Evolutionary conservation across 2,113 vertebrate genomes (phyloP), one percentile per base, ranked within the genome.

Genomic region (Corythoichthys haematopterus): DNA sequence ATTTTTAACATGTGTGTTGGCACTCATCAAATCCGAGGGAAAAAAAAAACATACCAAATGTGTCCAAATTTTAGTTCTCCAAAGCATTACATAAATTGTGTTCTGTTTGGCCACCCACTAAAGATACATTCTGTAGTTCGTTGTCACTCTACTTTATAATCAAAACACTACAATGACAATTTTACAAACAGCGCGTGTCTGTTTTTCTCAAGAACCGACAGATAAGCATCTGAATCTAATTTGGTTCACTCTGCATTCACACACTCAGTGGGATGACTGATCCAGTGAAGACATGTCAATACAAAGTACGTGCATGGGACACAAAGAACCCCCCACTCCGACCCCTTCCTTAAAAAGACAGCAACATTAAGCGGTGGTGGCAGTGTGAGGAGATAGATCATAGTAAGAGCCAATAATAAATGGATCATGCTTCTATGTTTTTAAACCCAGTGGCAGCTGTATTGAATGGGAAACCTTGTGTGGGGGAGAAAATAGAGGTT

Each of bases 331-430:
- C 66, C 55, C 53, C 43, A 55, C 35, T 45, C 57, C 14, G 40
- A 15, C 52, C 47, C 56, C 55, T 37, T 68, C 55, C 38, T 81
- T 87, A 90, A 84, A 28, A 83, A 85, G 87, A 80, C 80, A 84
- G 88, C 51, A 75, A 79, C 88, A 86, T 87, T 78, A 87, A 84
- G 84, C 76, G 84, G 69, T 60, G 77, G 75, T 72, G 81, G 80
- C 65, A 78, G 83, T 70, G 69, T 52, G 79, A 62, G 47, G 80
- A 70, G 77, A 85, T 88, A 88, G 80, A 88, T 93, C 88, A 93
- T 81, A 80, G 85, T 92, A 90, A 83, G 80, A 91, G 91, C 92
- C 92, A 92, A 92, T 93, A 93, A 93, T 92, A 89, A 88, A 87
- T 90, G 84, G 73, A 83, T 90, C 80, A 86, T 86, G 87, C 87